Conservation (phyloP, 1,140 invertebrate genomes). For the Daktulosphaira vitifoliae region DNA sequence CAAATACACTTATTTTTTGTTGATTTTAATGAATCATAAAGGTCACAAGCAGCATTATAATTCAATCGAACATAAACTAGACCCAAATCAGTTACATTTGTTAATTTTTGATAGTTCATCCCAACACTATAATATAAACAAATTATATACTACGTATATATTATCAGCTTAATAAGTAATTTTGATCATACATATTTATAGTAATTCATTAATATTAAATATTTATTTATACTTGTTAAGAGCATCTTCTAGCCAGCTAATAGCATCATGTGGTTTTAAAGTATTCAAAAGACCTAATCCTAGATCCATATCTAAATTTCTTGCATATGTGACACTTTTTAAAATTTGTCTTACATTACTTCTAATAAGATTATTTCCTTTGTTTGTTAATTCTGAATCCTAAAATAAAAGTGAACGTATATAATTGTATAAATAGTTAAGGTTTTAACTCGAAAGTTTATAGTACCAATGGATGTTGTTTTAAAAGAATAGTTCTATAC, state of each 20-base stretch:
- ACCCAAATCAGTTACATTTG: constrained; percentile 27
- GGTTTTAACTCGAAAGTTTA: background rate
- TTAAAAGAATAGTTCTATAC: constrained; percentile 17
- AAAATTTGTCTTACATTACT: constrained; percentile 23
- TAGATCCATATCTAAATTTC: constrained; percentile 28
- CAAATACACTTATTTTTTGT: constrained; percentile 35
- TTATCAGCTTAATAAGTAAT: too few relatives aligned
- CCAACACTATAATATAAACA: constrained; percentile 10
- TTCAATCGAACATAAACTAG: constrained; percentile 22
- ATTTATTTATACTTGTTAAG: constrained; percentile 21
- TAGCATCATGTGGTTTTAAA: constrained; percentile 16
- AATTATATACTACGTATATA: too few relatives aligned
- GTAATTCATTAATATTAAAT: too few relatives aligned
- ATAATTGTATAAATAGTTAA: background rate
- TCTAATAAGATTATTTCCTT: constrained; percentile 23
- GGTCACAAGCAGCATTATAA: background rate
- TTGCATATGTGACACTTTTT: constrained; percentile 22
- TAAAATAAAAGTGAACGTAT: background rate
- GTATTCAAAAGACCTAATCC: constrained; percentile 31
- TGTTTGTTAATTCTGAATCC: constrained; percentile 8
- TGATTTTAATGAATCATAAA: constrained; percentile 12
- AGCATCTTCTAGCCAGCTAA: constrained; percentile 28
- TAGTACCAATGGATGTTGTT: constrained; percentile 8
- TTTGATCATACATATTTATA: too few relatives aligned
- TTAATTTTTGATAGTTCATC: constrained; percentile 29